Conservation (phyloP, 2,113 vertebrate species). For the Peromyscus californicus region DNA sequence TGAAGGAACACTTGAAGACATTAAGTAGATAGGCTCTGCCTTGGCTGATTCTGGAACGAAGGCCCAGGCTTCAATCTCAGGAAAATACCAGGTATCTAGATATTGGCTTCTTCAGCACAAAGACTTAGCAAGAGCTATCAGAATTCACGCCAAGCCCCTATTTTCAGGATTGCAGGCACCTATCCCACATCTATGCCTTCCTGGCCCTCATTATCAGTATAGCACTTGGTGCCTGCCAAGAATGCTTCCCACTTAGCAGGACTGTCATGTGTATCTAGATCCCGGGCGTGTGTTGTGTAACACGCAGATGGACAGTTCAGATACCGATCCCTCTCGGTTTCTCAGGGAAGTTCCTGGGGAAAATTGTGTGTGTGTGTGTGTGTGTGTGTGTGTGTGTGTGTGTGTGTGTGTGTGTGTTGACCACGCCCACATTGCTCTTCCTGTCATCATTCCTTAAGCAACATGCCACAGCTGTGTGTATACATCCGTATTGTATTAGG, state of each 20-base stretch:
- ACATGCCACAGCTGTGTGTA: neutral
- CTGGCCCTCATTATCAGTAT: neutral
- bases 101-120: neutral
- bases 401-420: neutral
- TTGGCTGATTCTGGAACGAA: neutral
- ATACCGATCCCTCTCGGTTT: neutral
- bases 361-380: neutral
- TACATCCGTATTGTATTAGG: neutral
- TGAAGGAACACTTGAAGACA: neutral
- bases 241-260: constrained; percentile 38
- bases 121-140: neutral
- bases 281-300: constrained; percentile 50
- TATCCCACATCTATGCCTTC: neutral
- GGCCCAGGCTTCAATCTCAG: neutral
- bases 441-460: neutral
- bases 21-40: neutral
- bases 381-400: neutral
- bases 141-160: neutral
- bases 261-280: constrained; percentile 12
- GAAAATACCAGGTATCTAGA: neutral
- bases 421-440: neutral
- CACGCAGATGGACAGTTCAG: neutral
- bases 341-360: neutral
- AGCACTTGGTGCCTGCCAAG: neutral
- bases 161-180: neutral